phyloP scores from a whole-genome alignment of 2,797 vertebrate species.

The Pyrrhura leucotis region DNA sequence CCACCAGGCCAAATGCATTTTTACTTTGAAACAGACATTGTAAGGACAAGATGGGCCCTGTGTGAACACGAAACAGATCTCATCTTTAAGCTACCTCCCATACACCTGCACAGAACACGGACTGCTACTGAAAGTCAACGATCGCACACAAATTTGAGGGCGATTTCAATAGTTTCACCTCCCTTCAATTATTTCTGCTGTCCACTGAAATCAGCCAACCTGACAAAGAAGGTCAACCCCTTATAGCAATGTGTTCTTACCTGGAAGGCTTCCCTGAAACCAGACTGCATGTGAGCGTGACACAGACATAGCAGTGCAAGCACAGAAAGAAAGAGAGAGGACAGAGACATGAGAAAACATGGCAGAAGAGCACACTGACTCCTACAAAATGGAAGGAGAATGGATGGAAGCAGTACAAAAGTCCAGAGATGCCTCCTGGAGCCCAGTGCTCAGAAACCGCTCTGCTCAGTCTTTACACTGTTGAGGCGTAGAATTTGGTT shows the following conservation, averaged over 20 bases:
- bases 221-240: not conserved
- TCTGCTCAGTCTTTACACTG: not conserved
- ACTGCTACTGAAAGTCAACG: not conserved
- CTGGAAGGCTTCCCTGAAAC: constrained; percentile 74
- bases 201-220: not conserved
- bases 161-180: not conserved
- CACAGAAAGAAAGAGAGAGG: constrained; percentile 59
- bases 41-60: not conserved
- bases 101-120: not conserved
- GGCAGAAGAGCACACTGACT: constrained; percentile 1
- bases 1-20: not conserved
- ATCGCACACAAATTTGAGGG: not conserved
- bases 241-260: constrained; percentile 54
- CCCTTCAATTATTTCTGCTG: not conserved
- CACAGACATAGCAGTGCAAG: constrained; percentile 71
- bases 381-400: not conserved
- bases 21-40: not conserved
- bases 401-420: not conserved
- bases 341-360: constrained; percentile 40
- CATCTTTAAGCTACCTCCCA: not conserved
- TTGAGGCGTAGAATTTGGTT: not conserved
- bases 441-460: not conserved
- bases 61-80: not conserved
- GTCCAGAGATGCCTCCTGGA: not conserved
- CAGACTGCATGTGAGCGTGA: constrained; percentile 74